Evolutionary conservation across 2,113 vertebrate species (phyloP), one percentile per base, ranked within the genome.

Genomic region (Clarias batrachus): DNA sequence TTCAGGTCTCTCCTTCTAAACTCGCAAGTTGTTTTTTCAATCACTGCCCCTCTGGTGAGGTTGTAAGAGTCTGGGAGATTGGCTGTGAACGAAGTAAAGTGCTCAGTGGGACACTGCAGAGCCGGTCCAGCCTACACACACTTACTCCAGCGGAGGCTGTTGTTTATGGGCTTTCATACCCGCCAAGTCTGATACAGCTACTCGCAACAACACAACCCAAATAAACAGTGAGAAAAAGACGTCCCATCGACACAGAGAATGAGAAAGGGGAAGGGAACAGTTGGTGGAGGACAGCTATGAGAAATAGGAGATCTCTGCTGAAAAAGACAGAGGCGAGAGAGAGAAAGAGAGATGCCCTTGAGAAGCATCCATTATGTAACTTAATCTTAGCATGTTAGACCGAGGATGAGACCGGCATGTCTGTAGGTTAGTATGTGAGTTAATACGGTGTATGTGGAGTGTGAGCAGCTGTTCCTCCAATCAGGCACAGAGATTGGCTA

Each of bases 301-400:
- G 63, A 85, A 87, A 60, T 87, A 65, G 68, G 60, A 78, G 41
- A 62, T 62, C 56, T n/a, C 37, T 74, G 81, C 4, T 30, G 81
- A 63, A 68, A 79, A 52, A 77, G 81, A 11, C 62, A 52, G 54
- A 62, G 80, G n/a, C 30, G 80, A 73, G 63, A 74, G 62, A 73
- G 60, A 7, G 80, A 82, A 60, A 83, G 10, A 71, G 27, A 81
- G 82, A 83, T 73, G 48, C 48, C 41, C 77, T 77, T 83, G 62
- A 89, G 82, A 52, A 78, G 30, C 82, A 4, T 65, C n/a, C 60
- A 85, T 84, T 84, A 84, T 88, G 88, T 84, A 89, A 89, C 82
- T 16, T 74, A 88, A 89, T 86, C 86, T 89, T 23, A 86, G 81
- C 62, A 86, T 27, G 85, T 90, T 86, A 90, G 73, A 86, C 52